These are phyloP conservation scores for Phragmatobia fuliginosa DNA, from an alignment of 2,888 invertebrate species.

Conservation along the genomic window DNA sequence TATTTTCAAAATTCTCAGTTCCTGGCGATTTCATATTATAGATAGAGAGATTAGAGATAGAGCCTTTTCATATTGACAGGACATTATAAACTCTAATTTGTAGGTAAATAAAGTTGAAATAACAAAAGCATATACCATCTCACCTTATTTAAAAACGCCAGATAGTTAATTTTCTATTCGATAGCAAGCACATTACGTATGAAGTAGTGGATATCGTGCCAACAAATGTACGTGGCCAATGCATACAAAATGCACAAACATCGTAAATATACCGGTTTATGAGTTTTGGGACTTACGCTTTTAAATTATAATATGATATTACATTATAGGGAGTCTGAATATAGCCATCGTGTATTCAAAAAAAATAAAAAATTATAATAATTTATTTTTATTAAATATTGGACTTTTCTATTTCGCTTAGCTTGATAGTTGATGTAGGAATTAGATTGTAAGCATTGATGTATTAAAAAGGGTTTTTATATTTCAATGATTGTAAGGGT, in stretches of 20 bases:
- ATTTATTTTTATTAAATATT: too few species aligned
- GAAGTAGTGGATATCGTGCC: conserved; percentile 40
- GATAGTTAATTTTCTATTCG: conserved; percentile 39
- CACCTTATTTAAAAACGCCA: neutral
- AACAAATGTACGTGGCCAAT: conserved; percentile 55
- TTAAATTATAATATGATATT: conserved; percentile 13
- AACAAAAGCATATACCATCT: neutral
- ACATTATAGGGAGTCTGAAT: conserved; percentile 1
- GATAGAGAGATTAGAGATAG: too few species aligned
- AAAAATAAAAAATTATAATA: too few species aligned
- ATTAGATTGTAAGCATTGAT: too few species aligned
- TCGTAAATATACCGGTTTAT: conserved; percentile 46
- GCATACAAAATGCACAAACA: conserved; percentile 56
- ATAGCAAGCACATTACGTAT: conserved; percentile 43
- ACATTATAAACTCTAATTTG: neutral
- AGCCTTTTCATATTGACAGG: neutral
- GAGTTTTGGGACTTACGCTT: conserved; percentile 29
- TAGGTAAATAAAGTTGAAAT: neutral
- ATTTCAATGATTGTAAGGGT: too few species aligned
- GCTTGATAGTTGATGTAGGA: neutral
- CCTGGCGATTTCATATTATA: too few species aligned
- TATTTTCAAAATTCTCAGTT: too few species aligned
- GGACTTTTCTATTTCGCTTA: neutral
- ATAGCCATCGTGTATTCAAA: neutral
- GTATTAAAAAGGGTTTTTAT: too few species aligned